A percentile compares a stretch with the other conserved stretches of the same genome.
Conservation (phyloP, 2,797 vertebrate genomes). For the Triplophysa bombifrons region DNA sequence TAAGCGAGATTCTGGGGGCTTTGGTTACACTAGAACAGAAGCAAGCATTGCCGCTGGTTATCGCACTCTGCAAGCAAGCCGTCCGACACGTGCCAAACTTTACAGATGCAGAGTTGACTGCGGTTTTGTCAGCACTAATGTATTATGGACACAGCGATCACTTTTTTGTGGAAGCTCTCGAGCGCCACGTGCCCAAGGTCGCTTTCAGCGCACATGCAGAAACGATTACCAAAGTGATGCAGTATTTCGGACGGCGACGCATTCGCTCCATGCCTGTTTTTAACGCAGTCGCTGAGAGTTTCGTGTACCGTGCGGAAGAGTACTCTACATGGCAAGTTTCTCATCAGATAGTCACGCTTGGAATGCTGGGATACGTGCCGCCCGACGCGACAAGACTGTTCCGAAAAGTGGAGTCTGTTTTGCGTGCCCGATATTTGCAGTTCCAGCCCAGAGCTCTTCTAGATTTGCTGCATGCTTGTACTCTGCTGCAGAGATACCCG, state of each 20-base stretch:
- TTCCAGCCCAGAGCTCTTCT: conserved; percentile 84
- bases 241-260: conserved; percentile 81
- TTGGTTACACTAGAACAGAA: conserved; percentile 81
- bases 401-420: conserved; percentile 80
- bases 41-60: conserved; percentile 77
- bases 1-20: conserved; percentile 77
- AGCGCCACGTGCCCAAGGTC: conserved; percentile 70
- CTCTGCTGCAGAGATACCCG: conserved; percentile 83
- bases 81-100: conserved; percentile 79
- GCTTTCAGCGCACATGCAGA: conserved; percentile 76
- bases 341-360: conserved; percentile 80
- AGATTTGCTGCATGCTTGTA: conserved; percentile 86
- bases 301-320: conserved; percentile 81
- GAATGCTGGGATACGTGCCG: conserved; percentile 87
- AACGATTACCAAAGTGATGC: conserved; percentile 76
- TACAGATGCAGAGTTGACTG: conserved; percentile 77
- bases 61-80: conserved; percentile 81
- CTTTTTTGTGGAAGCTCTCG: conserved; percentile 81
- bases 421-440: conserved; percentile 72
- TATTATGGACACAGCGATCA: conserved; percentile 82
- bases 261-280: conserved; percentile 83
- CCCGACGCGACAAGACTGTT: conserved; percentile 82
- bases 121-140: conserved; percentile 82
- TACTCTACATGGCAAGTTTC: conserved; percentile 83
- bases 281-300: conserved; percentile 81